Conservation (phyloP, 2,888 invertebrate genomes). For the Tuta absoluta region DNA sequence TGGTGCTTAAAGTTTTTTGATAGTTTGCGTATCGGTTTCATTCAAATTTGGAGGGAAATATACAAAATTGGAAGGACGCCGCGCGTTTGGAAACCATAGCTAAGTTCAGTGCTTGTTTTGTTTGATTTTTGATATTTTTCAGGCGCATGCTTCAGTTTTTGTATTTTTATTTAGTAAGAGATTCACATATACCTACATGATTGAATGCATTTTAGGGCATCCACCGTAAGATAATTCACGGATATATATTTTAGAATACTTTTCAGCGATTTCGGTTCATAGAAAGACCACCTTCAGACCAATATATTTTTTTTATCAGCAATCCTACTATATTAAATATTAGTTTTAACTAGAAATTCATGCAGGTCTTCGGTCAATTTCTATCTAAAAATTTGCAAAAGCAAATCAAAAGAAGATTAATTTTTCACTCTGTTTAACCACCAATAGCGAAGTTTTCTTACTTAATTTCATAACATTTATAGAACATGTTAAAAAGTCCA, state of each 20-base stretch:
- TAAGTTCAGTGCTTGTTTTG: slow-evolving; percentile 61
- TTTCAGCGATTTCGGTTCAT: neutral
- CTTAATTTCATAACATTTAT: neutral
- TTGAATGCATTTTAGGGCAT: neutral
- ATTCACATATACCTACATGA: neutral
- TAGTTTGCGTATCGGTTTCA: slow-evolving; percentile 32
- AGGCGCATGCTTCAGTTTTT: neutral
- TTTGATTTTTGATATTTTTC: slow-evolving; percentile 41
- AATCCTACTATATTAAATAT: neutral
- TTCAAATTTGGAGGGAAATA: slow-evolving; percentile 47
- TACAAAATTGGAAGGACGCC: slow-evolving; percentile 55
- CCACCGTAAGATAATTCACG: neutral
- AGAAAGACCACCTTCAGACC: neutral
- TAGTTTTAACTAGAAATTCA: too few relatives aligned
- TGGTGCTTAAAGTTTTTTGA: slow-evolving; percentile 42
- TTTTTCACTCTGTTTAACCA: too few relatives aligned
- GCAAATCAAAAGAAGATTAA: neutral
- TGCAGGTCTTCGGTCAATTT: too few relatives aligned
- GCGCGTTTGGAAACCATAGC: slow-evolving; percentile 50
- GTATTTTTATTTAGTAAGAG: neutral
- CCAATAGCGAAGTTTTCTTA: too few relatives aligned
- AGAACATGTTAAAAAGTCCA: neutral
- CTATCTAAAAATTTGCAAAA: neutral
- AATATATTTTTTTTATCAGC: neutral
- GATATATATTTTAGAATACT: neutral